These are phyloP conservation scores for Palaemon carinicauda DNA, from an alignment of 1,140 invertebrate species.

Conservation along the genomic window DNA sequence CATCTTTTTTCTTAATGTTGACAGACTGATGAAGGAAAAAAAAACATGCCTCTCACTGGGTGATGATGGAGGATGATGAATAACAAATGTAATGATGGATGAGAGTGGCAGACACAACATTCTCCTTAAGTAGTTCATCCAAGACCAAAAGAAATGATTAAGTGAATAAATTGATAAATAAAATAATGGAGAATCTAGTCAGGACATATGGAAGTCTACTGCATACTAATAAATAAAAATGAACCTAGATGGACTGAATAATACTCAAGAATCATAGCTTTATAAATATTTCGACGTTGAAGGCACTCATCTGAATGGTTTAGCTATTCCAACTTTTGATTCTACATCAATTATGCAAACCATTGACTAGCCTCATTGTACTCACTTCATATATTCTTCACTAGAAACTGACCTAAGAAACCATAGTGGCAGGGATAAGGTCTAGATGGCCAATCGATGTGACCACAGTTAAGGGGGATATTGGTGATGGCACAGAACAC, in stretches of 20 bases:
- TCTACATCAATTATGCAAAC: conserved; percentile 51
- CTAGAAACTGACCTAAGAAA: conserved; percentile 16
- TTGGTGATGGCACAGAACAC: background rate
- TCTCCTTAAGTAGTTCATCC: background rate
- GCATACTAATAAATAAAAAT: background rate
- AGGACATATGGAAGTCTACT: conserved; percentile 26
- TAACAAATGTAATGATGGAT: conserved; percentile 49
- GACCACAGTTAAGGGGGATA: background rate
- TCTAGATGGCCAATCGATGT: background rate
- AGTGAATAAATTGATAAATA: background rate
- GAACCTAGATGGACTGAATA: background rate
- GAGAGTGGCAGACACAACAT: conserved; percentile 33
- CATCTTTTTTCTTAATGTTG: conserved; percentile 6
- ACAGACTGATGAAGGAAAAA: background rate
- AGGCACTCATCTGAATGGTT: conserved; percentile 57
- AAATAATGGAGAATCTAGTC: conserved; percentile 2
- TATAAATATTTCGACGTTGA: conserved; percentile 36
- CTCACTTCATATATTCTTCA: conserved; percentile 20
- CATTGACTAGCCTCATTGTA: conserved; percentile 30
- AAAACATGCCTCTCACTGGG: conserved; percentile 34
- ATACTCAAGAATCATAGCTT: background rate
- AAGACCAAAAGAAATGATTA: background rate
- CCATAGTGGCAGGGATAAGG: background rate
- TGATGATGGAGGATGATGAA: conserved; percentile 40
- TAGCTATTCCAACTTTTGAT: conserved; percentile 34